A percentile compares a stretch with the other conserved stretches of the same genome.
phyloP scores from a whole-genome alignment of 2,888 invertebrate genomes.

The Corythucha ciliata region DNA sequence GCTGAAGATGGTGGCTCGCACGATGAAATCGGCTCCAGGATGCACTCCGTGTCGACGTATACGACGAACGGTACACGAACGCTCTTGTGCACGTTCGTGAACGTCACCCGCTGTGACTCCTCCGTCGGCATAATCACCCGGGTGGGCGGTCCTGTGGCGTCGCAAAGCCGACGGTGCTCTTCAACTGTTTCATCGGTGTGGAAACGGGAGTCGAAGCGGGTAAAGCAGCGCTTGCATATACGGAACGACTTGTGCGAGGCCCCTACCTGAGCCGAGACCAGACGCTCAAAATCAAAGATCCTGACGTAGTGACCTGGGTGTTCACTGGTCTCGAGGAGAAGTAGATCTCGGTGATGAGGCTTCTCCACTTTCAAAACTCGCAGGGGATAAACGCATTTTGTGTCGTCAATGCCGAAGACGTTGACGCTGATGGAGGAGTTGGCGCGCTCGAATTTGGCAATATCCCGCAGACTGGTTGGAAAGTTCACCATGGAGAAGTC shows the following conservation, averaged over 20 bases:
- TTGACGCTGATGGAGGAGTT: slow-evolving; percentile 3
- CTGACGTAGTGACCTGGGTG: not conserved
- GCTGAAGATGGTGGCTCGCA: too few relatives aligned
- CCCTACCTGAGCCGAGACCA: not conserved
- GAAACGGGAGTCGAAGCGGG: not conserved
- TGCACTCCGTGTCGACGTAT: slow-evolving; percentile 1
- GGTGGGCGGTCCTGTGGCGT: too few relatives aligned
- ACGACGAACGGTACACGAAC: slow-evolving; percentile 2
- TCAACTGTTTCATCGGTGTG: not conserved
- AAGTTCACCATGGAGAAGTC: slow-evolving; percentile 1
- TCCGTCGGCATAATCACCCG: too few relatives aligned
- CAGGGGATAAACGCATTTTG: slow-evolving; percentile 7
- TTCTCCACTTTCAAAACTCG: not conserved
- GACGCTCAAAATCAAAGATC: not conserved
- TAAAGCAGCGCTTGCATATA: slow-evolving; percentile 1
- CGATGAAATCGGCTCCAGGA: slow-evolving; percentile 1
- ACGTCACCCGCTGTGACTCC: not conserved
- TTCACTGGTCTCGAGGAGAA: not conserved
- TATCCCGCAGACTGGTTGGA: not conserved
- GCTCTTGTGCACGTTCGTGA: not conserved
- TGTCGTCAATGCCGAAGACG: slow-evolving; percentile 7
- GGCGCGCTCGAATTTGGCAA: slow-evolving; percentile 4
- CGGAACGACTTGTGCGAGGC: not conserved
- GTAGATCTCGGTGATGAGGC: not conserved
- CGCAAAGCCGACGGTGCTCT: not conserved